A percentile compares a stretch with the other conserved stretches of the same genome.
Evolutionary conservation across 2,888 invertebrate species (phyloP).

Genomic region (Agonopterix heracliana): DNA sequence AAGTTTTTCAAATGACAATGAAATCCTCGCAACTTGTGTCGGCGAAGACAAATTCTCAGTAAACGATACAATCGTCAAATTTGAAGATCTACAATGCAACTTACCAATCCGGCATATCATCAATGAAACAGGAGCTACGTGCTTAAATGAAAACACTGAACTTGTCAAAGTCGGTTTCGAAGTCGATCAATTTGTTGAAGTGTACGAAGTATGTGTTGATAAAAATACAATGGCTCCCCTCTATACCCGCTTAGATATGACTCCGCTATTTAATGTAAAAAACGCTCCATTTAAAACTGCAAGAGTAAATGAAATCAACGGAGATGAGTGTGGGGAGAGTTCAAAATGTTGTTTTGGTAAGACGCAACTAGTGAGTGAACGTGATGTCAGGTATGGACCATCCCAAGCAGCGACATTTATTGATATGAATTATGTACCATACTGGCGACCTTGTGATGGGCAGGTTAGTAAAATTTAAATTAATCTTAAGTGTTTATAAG

Average conservation of each 20-base stretch:
- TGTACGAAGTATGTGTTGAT: conserved; percentile 12
- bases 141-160: conserved; percentile 9
- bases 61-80: conserved; percentile 6
- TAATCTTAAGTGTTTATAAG: no score
- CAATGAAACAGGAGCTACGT: conserved; percentile 2
- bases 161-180: conserved; percentile 8
- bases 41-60: conserved; percentile 9
- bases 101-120: no score
- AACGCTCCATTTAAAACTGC: neutral
- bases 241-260: neutral
- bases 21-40: conserved; percentile 9
- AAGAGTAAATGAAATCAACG: no score
- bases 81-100: conserved; percentile 9
- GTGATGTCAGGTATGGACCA: neutral
- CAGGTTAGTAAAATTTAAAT: no score
- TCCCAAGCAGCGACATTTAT: neutral
- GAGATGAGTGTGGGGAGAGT: neutral
- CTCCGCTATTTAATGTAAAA: neutral
- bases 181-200: conserved; percentile 4
- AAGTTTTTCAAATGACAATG: neutral
- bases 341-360: conserved; percentile 1
- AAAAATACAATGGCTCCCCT: conserved; percentile 3
- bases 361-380: neutral
- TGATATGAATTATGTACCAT: neutral
- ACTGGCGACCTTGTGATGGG: conserved; percentile 1